phyloP scores from a whole-genome alignment of 1,140 invertebrate genomes.

The Coptotermes formosanus region DNA sequence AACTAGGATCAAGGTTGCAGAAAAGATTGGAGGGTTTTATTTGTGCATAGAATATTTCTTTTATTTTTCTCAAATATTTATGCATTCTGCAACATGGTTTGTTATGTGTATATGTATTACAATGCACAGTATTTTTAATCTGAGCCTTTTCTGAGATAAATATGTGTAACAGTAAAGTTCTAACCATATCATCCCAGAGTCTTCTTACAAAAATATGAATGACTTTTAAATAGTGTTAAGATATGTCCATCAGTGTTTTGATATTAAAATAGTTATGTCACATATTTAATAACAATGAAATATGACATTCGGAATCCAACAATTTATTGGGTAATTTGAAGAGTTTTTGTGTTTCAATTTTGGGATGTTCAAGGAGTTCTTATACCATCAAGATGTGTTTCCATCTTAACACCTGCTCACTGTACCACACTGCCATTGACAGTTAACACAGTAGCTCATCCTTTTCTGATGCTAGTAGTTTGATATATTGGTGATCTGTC shows the following conservation, averaged over 20 bases:
- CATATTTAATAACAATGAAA: background rate
- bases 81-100: background rate
- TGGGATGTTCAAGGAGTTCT: background rate
- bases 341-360: background rate
- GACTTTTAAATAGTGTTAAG: background rate
- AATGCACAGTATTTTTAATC: background rate
- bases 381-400: background rate
- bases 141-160: background rate
- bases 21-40: background rate
- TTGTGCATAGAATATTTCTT: background rate
- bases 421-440: background rate
- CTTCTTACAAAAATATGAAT: background rate
- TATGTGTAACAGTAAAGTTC: background rate
- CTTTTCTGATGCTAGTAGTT: background rate
- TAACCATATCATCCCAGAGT: background rate
- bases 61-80: background rate
- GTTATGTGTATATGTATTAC: background rate
- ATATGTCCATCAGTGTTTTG: background rate
- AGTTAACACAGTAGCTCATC: background rate
- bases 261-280: background rate
- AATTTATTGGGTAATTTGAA: background rate
- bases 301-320: background rate
- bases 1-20: conserved; percentile 30
- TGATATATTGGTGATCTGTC: background rate
- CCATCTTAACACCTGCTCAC: background rate